Evolutionary conservation across 2,888 invertebrate species (phyloP).

Genomic region (Blastobasis adustella): DNA sequence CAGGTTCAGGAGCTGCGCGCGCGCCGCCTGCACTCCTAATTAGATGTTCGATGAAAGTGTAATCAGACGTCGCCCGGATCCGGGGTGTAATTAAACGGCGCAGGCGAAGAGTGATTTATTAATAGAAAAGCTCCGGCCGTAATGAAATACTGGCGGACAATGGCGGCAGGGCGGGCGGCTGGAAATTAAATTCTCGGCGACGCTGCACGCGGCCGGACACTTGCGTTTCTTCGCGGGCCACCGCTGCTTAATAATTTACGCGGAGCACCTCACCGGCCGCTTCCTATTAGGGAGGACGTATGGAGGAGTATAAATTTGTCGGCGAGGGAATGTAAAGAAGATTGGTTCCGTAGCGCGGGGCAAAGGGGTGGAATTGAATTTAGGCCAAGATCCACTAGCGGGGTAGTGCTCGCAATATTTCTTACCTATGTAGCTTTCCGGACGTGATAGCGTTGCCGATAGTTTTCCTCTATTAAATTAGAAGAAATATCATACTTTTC

Average conservation of each 20-base stretch:
- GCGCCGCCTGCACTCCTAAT: constrained; percentile 65
- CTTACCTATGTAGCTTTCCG: constrained; percentile 46
- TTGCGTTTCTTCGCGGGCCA: constrained; percentile 55
- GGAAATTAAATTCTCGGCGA: constrained; percentile 71
- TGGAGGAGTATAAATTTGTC: constrained; percentile 70
- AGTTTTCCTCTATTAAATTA: constrained; percentile 23
- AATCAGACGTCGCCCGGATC: constrained; percentile 71
- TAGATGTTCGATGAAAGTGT: constrained; percentile 75
- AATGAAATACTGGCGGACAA: constrained; percentile 75
- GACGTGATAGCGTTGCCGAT: constrained; percentile 52
- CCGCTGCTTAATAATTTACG: constrained; percentile 57
- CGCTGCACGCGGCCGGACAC: constrained; percentile 42
- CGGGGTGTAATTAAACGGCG: constrained; percentile 72
- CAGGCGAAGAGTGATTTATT: constrained; percentile 75
- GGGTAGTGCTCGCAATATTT: constrained; percentile 59
- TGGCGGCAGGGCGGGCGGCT: constrained; percentile 62
- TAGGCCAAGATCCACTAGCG: constrained; percentile 61
- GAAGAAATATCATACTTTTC: too few relatives aligned
- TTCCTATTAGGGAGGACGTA: constrained; percentile 56
- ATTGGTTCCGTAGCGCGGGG: constrained; percentile 65
- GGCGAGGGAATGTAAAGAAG: constrained; percentile 70
- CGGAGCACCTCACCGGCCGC: constrained; percentile 16
- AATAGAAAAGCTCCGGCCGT: constrained; percentile 73
- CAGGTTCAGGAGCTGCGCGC: constrained; percentile 44
- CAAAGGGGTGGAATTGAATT: constrained; percentile 69